A percentile compares a stretch with the other conserved stretches of the same genome.
Evolutionary conservation across 2,888 invertebrate genomes (phyloP).

Genomic region (Acanthosepion pharaonis): DNA sequence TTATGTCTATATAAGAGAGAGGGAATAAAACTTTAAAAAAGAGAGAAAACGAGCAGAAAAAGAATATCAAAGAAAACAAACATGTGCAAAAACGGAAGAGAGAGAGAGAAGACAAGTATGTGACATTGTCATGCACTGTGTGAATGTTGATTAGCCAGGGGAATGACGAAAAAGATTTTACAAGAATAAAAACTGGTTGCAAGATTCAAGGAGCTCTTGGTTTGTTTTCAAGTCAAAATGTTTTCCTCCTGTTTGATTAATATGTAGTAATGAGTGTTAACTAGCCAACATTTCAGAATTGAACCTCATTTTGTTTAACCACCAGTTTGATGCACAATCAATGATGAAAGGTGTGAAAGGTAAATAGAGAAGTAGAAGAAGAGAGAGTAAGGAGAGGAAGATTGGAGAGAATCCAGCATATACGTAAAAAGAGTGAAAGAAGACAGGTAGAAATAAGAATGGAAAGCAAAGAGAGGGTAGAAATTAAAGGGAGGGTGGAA

Average conservation of each 20-base stretch:
- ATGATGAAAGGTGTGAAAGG: neutral
- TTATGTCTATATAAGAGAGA: neutral
- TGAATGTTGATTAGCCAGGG: neutral
- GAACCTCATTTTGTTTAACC: neutral
- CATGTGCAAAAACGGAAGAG: too few species aligned
- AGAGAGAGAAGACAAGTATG: too few species aligned
- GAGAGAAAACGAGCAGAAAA: neutral
- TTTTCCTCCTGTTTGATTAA: neutral
- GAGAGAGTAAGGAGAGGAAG: neutral
- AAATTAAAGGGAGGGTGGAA: neutral
- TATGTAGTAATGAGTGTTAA: neutral
- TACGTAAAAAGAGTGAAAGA: neutral
- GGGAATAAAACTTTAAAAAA: neutral
- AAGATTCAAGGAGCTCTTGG: neutral
- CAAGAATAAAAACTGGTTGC: neutral
- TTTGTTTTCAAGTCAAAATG: neutral
- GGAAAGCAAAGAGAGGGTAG: neutral
- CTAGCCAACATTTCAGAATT: neutral
- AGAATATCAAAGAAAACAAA: neutral
- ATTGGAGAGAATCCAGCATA: neutral
- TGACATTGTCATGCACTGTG: neutral
- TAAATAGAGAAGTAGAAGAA: neutral
- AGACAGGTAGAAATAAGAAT: neutral
- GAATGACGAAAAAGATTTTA: neutral
- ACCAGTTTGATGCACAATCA: neutral